Conservation (phyloP, 2,797 vertebrate genomes). For the Prunella strophiata region DNA sequence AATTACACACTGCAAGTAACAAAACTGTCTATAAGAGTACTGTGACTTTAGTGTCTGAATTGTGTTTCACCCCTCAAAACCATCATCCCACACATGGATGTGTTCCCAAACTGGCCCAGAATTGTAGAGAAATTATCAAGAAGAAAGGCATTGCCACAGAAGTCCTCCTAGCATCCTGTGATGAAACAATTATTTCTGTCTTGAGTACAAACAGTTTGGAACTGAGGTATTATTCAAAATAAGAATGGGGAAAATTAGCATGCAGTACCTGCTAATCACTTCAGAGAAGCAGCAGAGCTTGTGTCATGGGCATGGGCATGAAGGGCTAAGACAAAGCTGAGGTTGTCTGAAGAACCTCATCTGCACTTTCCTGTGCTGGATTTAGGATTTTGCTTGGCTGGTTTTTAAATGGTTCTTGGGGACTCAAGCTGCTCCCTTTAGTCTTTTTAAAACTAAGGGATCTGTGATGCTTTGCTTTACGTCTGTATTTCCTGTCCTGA, state of each 20-base stretch:
- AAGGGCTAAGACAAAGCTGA: background rate
- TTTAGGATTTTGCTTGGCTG: background rate
- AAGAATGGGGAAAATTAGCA: background rate
- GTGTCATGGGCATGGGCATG: background rate
- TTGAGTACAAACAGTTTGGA: background rate
- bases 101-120: background rate
- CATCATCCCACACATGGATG: background rate
- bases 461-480: background rate
- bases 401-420: background rate
- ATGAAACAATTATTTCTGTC: background rate
- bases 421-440: background rate
- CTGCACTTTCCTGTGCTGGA: background rate
- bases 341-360: background rate
- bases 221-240: background rate
- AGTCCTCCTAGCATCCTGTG: background rate
- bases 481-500: background rate
- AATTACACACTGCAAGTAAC: background rate
- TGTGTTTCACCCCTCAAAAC: background rate
- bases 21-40: background rate
- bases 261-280: background rate
- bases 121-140: background rate
- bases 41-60: background rate
- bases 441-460: background rate
- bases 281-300: background rate
- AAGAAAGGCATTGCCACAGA: background rate